These are phyloP conservation scores for Caenorhabditis doughertyi DNA, from an alignment of 2,888 invertebrate genomes.

Conservation along the genomic window DNA sequence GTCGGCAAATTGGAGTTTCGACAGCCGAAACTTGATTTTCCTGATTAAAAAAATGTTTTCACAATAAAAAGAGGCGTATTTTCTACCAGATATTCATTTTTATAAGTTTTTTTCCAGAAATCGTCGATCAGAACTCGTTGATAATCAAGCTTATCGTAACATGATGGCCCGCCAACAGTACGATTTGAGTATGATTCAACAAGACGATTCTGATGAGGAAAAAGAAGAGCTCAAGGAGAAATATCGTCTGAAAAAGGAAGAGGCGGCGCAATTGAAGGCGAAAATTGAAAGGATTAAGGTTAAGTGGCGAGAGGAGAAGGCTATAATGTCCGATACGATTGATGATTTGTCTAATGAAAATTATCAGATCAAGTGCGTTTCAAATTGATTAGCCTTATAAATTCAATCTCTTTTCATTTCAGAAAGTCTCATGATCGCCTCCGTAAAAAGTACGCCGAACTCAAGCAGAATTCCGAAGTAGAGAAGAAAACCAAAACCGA, in stretches of 20 bases:
- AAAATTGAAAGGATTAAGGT: conserved; percentile 56
- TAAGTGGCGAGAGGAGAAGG: conserved; percentile 48
- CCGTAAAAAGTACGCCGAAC: conserved; percentile 32
- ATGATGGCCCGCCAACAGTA: conserved; percentile 55
- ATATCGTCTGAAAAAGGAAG: conserved; percentile 34
- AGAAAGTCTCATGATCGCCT: conserved; percentile 59
- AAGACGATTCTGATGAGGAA: conserved; percentile 63
- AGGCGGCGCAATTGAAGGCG: conserved; percentile 34
- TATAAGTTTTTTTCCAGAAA: conserved; percentile 41
- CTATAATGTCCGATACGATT: conserved; percentile 43
- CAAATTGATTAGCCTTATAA: no score
- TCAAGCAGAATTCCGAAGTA: conserved; percentile 47
- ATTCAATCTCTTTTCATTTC: no score
- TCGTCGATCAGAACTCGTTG: conserved; percentile 41
- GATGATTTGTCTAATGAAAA: conserved; percentile 56
- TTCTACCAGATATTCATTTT: neutral
- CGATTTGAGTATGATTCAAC: conserved; percentile 56
- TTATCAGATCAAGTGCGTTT: conserved; percentile 42
- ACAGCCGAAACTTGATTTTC: no score
- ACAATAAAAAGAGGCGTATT: no score
- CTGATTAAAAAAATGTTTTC: neutral
- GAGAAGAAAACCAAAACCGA: conserved; percentile 54
- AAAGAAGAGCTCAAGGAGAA: conserved; percentile 50
- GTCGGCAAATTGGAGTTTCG: no score
- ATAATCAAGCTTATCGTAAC: conserved; percentile 48